Base-by-base conservation (phyloP, 2,113 vertebrate species). In the Gallinago jamesoni region DNA sequence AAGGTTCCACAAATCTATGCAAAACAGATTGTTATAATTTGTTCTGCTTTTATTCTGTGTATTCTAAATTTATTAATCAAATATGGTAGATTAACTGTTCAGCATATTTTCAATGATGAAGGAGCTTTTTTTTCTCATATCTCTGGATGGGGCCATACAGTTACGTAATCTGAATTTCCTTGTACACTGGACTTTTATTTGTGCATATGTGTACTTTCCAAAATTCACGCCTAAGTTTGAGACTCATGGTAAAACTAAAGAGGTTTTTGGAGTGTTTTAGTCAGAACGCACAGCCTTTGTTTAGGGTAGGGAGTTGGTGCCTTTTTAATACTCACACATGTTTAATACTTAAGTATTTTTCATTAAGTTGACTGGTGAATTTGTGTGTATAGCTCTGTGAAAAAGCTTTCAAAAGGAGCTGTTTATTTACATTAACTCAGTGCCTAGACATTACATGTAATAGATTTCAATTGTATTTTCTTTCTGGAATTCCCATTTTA, bases 321-420 rank as follows among this genome's bases (percentile, higher is more conserved):
- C 22, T 35, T 85, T 72, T 63, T 15, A 14, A 20, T 63, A n/a
- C 3, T 47, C 1, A 0, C 19, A 48, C 1, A 0, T n/a, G 10
- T 73, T 82, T 60, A 1, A 2, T 87, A 57, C 33, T 86, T 76
- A 3, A 4, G 10, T 83, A 30, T 70, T 43, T 88, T 87, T 47
- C 4, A 1, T 59, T 75, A 79, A 73, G 8, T 4, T n/a, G 17
- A 17, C 35, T 39, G 7, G 4, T 74, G 50, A 70, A 30, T 56
- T 81, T 62, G 15, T 78, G 10, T 57, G 21, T 62, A 4, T 66
- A 67, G n/a, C 22, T 79, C 6, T 59, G 21, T 84, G 41, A 59
- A 87, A 78, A 82, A 80, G 9, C 59, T n/a, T 55, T 84, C 41
- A 53, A 48, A 63, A 70, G 12, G 20, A 87, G 8, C 21, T 41